Evolutionary conservation across 2,888 invertebrate species (phyloP).

Genomic region (Hemicrepidius hirtus): DNA sequence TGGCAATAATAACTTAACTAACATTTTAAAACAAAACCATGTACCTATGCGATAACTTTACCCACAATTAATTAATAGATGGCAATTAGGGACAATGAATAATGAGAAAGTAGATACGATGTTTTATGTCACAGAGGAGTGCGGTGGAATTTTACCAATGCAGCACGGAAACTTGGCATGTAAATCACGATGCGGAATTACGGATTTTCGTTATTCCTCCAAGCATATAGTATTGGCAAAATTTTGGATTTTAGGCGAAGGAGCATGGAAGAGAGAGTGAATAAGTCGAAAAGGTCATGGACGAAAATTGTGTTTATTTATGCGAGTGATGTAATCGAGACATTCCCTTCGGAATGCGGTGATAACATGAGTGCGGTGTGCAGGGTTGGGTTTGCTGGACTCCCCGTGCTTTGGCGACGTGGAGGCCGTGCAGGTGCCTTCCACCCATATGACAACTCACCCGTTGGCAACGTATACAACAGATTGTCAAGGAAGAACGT

Average conservation of each 20-base stretch:
- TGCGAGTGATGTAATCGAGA: slow-evolving; percentile 35
- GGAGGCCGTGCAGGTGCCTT: slow-evolving; percentile 51
- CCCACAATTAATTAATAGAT: neutral
- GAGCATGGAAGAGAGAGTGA: slow-evolving; percentile 9
- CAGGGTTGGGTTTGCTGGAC: slow-evolving; percentile 39
- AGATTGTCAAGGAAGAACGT: slow-evolving; percentile 68
- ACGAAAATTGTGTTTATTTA: slow-evolving; percentile 27
- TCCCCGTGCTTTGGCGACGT: slow-evolving; percentile 43
- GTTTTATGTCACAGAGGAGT: slow-evolving; percentile 1
- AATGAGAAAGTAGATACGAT: slow-evolving; percentile 12
- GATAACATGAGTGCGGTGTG: slow-evolving; percentile 39
- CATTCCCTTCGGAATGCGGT: slow-evolving; percentile 38
- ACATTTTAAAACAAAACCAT: slow-evolving; percentile 9
- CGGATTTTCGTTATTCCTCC: slow-evolving; percentile 4
- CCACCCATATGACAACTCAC: slow-evolving; percentile 63
- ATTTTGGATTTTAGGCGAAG: slow-evolving; percentile 6
- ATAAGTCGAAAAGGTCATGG: slow-evolving; percentile 36
- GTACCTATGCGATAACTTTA: neutral
- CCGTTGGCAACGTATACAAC: slow-evolving; percentile 68
- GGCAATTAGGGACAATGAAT: neutral
- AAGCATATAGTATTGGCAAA: slow-evolving; percentile 9
- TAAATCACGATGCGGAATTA: slow-evolving; percentile 17
- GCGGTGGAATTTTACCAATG: slow-evolving; percentile 20
- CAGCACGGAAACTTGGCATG: slow-evolving; percentile 2
- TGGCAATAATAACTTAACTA: neutral